phyloP scores from a whole-genome alignment of 2,113 vertebrate species.

The Mobula birostris region DNA sequence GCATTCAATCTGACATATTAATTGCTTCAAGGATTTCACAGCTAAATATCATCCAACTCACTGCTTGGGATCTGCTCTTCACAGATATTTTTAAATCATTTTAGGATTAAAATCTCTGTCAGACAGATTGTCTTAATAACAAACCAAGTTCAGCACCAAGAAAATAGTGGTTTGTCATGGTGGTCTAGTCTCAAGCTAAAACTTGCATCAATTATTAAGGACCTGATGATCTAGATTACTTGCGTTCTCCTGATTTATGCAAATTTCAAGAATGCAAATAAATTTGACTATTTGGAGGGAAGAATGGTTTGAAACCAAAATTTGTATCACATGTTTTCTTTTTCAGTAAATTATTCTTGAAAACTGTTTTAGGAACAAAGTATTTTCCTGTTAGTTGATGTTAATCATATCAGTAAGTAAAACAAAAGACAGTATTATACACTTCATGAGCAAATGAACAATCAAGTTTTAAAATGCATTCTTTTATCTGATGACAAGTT shows the following conservation, averaged over 20 bases:
- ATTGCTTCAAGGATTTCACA: too few relatives aligned
- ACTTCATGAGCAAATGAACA: background rate
- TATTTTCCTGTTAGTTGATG: background rate
- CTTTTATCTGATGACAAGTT: background rate
- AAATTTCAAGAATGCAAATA: background rate
- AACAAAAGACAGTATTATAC: background rate
- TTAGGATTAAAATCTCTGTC: too few relatives aligned
- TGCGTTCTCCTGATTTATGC: background rate
- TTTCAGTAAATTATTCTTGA: background rate
- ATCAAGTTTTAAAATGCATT: background rate
- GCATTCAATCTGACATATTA: too few relatives aligned
- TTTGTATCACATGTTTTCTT: background rate
- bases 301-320: background rate
- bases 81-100: too few relatives aligned
- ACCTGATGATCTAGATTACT: too few relatives aligned
- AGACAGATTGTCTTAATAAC: too few relatives aligned
- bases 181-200: too few relatives aligned
- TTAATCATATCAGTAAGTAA: background rate
- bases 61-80: too few relatives aligned
- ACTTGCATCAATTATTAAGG: too few relatives aligned
- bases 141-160: too few relatives aligned
- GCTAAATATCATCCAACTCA: too few relatives aligned
- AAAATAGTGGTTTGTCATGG: too few relatives aligned
- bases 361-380: background rate
- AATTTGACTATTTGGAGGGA: slow-evolving; percentile 3